A percentile compares a stretch with the other conserved stretches of the same genome.
Evolutionary conservation across 1,140 invertebrate species (phyloP).

Genomic region (Bombus confusus): DNA sequence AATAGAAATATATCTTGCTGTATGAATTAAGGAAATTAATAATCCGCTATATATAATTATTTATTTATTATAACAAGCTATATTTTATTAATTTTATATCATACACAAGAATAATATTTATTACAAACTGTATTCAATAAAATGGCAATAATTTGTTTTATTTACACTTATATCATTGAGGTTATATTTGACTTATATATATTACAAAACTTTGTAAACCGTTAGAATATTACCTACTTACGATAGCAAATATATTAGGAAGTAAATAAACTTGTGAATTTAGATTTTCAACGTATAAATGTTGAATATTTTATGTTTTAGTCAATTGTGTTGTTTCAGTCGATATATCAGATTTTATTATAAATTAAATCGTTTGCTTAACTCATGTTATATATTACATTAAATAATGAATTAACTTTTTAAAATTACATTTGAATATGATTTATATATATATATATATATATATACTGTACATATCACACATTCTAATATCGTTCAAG

Average conservation of each 20-base stretch:
- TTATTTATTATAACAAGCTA: background rate
- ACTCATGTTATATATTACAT: background rate
- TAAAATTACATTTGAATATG: background rate
- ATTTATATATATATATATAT: too few relatives aligned
- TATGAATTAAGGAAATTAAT: background rate
- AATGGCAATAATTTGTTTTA: background rate
- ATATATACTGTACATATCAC: background rate
- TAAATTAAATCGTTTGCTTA: background rate
- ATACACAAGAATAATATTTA: background rate
- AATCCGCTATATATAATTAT: background rate
- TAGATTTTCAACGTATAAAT: background rate
- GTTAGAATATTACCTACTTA: constrained; percentile 1
- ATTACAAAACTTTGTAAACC: background rate
- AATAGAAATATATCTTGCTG: constrained; percentile 18
- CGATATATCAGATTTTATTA: background rate
- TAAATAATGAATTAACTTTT: background rate
- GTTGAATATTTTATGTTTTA: constrained; percentile 9
- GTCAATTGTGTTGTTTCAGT: background rate
- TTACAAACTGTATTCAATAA: background rate
- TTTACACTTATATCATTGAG: background rate
- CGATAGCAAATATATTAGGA: background rate
- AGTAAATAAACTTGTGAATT: background rate
- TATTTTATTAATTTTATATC: background rate
- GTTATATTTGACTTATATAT: constrained; percentile 26
- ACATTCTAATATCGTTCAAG: background rate